Base-by-base conservation (phyloP, 2,113 vertebrate genomes). In the Pelecanus crispus region DNA sequence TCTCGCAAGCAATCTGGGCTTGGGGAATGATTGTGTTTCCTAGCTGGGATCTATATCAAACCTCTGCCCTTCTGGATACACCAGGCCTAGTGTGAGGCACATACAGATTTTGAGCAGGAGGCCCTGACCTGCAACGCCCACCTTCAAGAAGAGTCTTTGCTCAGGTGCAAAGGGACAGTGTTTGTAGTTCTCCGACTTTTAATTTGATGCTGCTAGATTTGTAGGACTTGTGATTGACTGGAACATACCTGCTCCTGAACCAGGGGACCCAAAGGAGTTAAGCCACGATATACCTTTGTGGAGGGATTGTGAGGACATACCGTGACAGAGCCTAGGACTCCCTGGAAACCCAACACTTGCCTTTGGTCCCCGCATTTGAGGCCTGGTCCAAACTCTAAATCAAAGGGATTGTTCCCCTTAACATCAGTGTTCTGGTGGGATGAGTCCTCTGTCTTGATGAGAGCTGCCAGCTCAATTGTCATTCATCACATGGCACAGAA, bases 41-140 rank as follows among this genome's bases (percentile, higher is more conserved):
- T 17, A 17, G 16, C 32, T 53, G 53, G 32, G 52, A 29, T 50
- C n/a, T 58, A 0, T 25, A 53, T 5, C 59, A 70, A 49, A 18
- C 6, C 6, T 0, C 3, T 31, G 3, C 15, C 6, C 17, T 55
- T 50, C 24, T 77, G 52, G 34, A 13, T 47, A 15, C 0, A 0
- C 49, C 32, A 56, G 2, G 1, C 12, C 9, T 42, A 18, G 8
- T 19, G 7, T 62, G 52, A 20, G 19, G 14, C 16, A 24, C 17
- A 26, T 14, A 18, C 2, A 40, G 44, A 17, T 68, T 61, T 83
- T 47, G 58, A 83, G 18, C 31, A 18, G 45, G 15, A 53, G 7
- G 18, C 6, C 6, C 21, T 62, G 55, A 19, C 9, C 8, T 0
- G 1, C 34, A 53, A 0, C 7, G 19, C 11, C 49, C 22, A 28